These are phyloP conservation scores for Nomada hirtipes DNA, from an alignment of 2,888 invertebrate genomes.

Conservation along the genomic window DNA sequence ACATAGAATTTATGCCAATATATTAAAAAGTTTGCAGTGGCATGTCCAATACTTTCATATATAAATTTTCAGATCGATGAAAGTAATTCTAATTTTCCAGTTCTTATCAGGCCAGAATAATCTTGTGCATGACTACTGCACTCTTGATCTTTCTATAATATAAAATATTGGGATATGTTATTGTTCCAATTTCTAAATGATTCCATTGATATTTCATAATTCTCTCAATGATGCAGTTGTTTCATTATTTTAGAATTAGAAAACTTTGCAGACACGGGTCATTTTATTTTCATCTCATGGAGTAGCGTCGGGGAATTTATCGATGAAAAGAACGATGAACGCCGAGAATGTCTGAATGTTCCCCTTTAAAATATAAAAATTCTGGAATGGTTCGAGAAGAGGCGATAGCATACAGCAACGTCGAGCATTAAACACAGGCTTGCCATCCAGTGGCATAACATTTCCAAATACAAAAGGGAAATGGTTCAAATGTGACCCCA, in stretches of 20 bases:
- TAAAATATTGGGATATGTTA: too few species aligned
- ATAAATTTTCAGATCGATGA: too few species aligned
- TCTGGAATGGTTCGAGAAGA: neutral
- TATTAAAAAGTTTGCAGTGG: neutral
- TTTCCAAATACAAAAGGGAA: neutral
- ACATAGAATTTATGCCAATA: neutral
- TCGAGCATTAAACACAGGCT: constrained; percentile 16
- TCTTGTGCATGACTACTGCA: too few species aligned
- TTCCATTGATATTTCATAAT: too few species aligned
- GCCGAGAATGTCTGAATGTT: neutral
- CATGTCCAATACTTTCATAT: too few species aligned
- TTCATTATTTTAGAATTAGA: too few species aligned
- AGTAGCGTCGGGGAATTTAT: neutral
- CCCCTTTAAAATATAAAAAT: constrained; percentile 29
- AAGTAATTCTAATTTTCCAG: too few species aligned
- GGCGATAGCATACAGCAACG: neutral
- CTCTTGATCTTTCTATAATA: too few species aligned
- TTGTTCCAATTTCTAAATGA: too few species aligned
- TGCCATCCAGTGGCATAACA: neutral
- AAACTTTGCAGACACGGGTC: neutral
- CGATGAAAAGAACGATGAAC: neutral
- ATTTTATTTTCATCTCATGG: neutral
- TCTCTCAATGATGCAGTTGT: too few species aligned
- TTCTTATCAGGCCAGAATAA: too few species aligned
- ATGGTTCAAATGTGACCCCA: neutral